Base-by-base conservation (phyloP, 1,140 invertebrate species). In the Calliopsis andreniformis region DNA sequence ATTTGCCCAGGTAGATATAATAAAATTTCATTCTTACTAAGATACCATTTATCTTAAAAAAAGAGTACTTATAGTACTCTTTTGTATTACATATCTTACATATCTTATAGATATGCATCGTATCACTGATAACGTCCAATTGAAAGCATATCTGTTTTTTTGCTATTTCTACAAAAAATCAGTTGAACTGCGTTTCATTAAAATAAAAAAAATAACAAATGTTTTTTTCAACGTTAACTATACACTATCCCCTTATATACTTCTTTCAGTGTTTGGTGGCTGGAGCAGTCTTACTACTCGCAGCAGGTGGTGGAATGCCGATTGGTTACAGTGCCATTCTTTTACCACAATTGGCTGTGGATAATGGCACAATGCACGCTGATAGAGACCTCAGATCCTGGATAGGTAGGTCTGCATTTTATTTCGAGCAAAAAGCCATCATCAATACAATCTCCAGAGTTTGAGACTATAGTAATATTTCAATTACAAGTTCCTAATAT, bases 321-420 rank as follows among this genome's bases (percentile, higher is more conserved):
- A 96, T 95, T 77, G 95, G 94, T 53, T 95, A 94, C 88, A 95
- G 94, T 10, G 94, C 94, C 0, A 93, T 95, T n/a, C 87, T 95
- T 12, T 85, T 95, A 59, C 95, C 95, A 3, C 94, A 95, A 86
- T 88, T 95, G 0, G 86, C 89, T 3, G 83, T 85, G 3, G 90
- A 90, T 28, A 93, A 93, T 82, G 88, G 88, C n/a, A 91, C 93
- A 2, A 79, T 93, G 59, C 45, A 82, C 2, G 93, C 94, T 53
- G 92, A 94, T 75, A 85, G 93, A n/a, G 93, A 94, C 58, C 92
- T 93, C 78, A 94, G 94, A 16, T 95, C 94, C 1, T 95, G 95
- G 95, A 95, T 95, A 73, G 94, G 95, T 95, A 85, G 86, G 87
- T 76, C 49, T 8, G 28, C 16, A 5, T n/a, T 30, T 10, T 43